Conservation (phyloP, 2,113 vertebrate species). For the Bubalus kerabau region DNA sequence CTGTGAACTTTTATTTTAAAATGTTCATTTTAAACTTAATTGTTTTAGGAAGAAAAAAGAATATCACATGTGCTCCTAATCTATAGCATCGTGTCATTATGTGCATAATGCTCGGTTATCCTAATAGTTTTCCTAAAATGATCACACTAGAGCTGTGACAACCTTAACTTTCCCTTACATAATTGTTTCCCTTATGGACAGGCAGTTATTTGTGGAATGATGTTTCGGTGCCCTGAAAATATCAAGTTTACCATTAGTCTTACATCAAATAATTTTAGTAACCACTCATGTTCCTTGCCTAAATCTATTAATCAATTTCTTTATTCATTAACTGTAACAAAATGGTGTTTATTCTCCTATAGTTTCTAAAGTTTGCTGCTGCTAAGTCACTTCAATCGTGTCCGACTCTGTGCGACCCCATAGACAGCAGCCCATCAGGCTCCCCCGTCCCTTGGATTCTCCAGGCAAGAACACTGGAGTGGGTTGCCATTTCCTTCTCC, state of each 20-base stretch:
- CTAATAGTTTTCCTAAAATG: neutral
- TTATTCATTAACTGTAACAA: neutral
- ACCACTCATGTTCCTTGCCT: neutral
- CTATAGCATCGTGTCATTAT: rapidly evolving
- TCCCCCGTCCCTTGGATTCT: too few species aligned
- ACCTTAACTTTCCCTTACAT: neutral
- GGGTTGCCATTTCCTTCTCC: too few species aligned
- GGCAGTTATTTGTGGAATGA: neutral
- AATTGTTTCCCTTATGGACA: neutral
- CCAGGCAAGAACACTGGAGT: too few species aligned
- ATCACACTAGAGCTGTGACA: neutral
- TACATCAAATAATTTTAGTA: neutral
- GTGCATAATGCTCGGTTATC: neutral
- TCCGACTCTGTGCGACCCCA: too few species aligned
- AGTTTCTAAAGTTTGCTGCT: neutral
- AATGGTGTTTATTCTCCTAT: neutral
- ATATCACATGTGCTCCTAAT: neutral
- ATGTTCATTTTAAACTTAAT: neutral
- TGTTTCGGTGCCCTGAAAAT: neutral
- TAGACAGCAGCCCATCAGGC: too few species aligned
- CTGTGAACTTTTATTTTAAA: neutral
- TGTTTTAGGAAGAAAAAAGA: neutral
- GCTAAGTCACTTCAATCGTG: too few species aligned
- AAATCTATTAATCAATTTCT: neutral
- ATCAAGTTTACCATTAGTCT: neutral